Evolutionary conservation across 2,888 invertebrate genomes (phyloP), one percentile per base, ranked within the genome.

Genomic region (Andrena hattorfiana): DNA sequence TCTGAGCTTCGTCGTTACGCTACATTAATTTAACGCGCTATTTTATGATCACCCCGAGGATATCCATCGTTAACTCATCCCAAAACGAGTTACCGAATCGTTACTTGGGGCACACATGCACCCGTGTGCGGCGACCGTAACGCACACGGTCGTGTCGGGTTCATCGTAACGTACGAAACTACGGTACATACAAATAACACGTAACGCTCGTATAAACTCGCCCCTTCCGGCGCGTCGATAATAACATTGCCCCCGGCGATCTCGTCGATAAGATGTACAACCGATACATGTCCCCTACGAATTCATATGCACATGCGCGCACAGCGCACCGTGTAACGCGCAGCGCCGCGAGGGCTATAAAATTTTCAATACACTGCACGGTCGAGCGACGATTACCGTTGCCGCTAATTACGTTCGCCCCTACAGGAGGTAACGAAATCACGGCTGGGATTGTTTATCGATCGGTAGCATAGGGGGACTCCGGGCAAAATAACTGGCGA

Each of bases 391-490:
- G 86, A 90, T 91, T 85, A 86, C 88, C 89, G 88, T 90, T 89
- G 90, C 85, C 89, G 85, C 84, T 89, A 88, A 90, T 90, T 89
- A 85, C 87, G 79, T 89, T 89, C 85, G 77, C 80, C 84, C 59
- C 56, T 67, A 51, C 42, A 83, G 32, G 54, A 76, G 80, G 59
- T 85, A 87, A 87, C 83, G 81, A 84, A 87, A 90, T 90, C 83
- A 87, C 73, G 76, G 84, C 16, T 64, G 77, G 63, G 67, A 81
- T 91, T 88, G 89, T 89, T 90, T 89, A 90, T 90, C 89, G 90
- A 90, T 90, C 85, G 82, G 16, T 54, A 60, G 20, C 54, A 56
- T 60, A 63, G 13, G 20, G 28, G 48, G 26, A 49, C 51, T 7
- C 42, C 23, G 2, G 30, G 20, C 7, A 10, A 20, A 51, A 20